These are phyloP conservation scores for Probosciger aterrimus DNA, from an alignment of 2,113 vertebrate species.

Conservation along the genomic window DNA sequence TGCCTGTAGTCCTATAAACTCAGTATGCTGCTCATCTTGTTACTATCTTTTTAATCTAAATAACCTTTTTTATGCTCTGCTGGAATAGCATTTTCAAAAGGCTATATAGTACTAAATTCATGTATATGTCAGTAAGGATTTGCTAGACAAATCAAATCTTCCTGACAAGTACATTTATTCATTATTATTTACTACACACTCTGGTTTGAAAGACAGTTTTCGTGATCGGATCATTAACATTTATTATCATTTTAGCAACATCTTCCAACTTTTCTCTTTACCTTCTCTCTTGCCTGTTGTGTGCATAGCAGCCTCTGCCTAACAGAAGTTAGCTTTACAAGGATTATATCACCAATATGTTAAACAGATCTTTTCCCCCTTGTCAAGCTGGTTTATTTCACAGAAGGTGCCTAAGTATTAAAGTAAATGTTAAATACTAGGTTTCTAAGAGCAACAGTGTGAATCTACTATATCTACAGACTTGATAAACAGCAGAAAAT, in stretches of 20 bases:
- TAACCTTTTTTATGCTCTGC: constrained; percentile 81
- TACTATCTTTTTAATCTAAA: constrained; percentile 82
- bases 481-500: not conserved
- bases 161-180: constrained; percentile 74
- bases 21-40: constrained; percentile 76
- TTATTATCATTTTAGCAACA: constrained; percentile 69
- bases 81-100: constrained; percentile 82
- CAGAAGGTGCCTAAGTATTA: not conserved
- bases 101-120: constrained; percentile 76
- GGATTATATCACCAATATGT: constrained; percentile 4
- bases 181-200: constrained; percentile 74
- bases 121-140: constrained; percentile 78
- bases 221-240: constrained; percentile 75
- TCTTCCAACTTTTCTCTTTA: constrained; percentile 63
- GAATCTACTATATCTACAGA: not conserved
- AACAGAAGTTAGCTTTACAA: constrained; percentile 33
- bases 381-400: constrained; percentile 1
- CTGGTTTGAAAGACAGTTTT: constrained; percentile 75
- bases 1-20: constrained; percentile 73
- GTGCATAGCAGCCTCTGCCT: not conserved
- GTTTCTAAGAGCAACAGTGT: not conserved
- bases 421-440: constrained; percentile 26
- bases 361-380: not conserved
- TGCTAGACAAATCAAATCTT: constrained; percentile 80
- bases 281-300: not conserved